Percentiles rank a stretch among this genome's conserved stretches.
Evolutionary conservation across 2,888 invertebrate species (phyloP).

Genomic region (Clepsis dumicolana): DNA sequence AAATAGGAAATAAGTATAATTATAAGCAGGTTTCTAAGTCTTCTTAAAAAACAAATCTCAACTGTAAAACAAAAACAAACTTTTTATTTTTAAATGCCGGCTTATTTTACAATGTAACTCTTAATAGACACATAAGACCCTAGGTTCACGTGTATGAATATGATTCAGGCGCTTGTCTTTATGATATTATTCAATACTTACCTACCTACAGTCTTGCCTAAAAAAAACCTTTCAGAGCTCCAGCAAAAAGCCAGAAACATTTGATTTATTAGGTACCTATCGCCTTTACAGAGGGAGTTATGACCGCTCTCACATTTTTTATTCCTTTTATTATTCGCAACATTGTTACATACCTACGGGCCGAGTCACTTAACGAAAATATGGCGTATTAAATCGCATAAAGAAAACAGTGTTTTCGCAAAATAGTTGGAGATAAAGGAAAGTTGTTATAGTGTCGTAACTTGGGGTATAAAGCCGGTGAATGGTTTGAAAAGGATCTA

Average conservation of each 20-base stretch:
- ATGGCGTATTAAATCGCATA: conserved; percentile 82
- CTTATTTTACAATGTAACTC: conserved; percentile 21
- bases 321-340: conserved; percentile 76
- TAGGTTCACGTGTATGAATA: background rate
- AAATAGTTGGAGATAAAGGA: conserved; percentile 81
- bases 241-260: conserved; percentile 69
- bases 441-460: conserved; percentile 82
- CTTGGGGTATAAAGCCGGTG: conserved; percentile 80
- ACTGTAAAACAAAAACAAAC: background rate
- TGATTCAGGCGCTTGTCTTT: conserved; percentile 65
- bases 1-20: background rate
- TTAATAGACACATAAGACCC: background rate
- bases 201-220: conserved; percentile 64
- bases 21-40: background rate
- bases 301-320: conserved; percentile 75
- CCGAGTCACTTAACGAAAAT: conserved; percentile 81
- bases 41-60: background rate
- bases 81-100: background rate
- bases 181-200: conserved; percentile 66
- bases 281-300: conserved; percentile 70
- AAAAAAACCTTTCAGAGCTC: conserved; percentile 64
- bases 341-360: conserved; percentile 68
- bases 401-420: conserved; percentile 85
- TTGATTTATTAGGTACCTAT: conserved; percentile 76
- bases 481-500: conserved; percentile 79